Conservation (phyloP, 37 sponge, comb jelly and placozoan species). For the Crambe crambe region DNA sequence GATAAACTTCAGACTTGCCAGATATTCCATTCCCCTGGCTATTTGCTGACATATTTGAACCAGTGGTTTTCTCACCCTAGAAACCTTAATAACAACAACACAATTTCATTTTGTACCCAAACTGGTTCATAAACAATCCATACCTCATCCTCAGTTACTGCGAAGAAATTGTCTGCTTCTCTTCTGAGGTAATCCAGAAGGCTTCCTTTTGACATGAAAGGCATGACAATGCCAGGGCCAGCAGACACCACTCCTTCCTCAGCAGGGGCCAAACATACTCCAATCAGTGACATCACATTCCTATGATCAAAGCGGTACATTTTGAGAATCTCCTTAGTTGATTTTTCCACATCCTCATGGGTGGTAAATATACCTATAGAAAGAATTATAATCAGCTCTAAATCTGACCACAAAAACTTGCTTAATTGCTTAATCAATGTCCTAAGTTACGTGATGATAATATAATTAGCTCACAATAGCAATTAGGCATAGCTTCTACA, state of each 20-base stretch:
- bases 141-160: not conserved
- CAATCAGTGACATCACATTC: slow-evolving; percentile 38
- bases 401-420: not conserved
- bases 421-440: not conserved
- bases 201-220: slow-evolving; percentile 44
- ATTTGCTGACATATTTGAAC: slow-evolving; percentile 16
- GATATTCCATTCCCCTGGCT: slow-evolving; percentile 35
- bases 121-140: not conserved
- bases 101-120: not conserved
- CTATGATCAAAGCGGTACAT: slow-evolving; percentile 34
- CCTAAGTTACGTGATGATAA: too few relatives aligned
- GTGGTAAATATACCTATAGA: slow-evolving; percentile 3
- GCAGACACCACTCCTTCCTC: not conserved
- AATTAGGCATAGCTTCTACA: not conserved
- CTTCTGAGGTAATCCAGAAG: slow-evolving; percentile 17
- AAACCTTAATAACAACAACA: not conserved
- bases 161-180: not conserved
- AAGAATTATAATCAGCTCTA: not conserved
- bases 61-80: not conserved
- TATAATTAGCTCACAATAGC: too few relatives aligned
- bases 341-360: not conserved
- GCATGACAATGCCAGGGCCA: slow-evolving; percentile 29
- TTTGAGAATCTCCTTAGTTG: slow-evolving; percentile 14
- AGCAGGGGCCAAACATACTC: slow-evolving; percentile 26
- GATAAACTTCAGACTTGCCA: slow-evolving; percentile 2